These are phyloP conservation scores for Protophormia terraenovae DNA, from an alignment of 2,888 invertebrate species.

Conservation along the genomic window DNA sequence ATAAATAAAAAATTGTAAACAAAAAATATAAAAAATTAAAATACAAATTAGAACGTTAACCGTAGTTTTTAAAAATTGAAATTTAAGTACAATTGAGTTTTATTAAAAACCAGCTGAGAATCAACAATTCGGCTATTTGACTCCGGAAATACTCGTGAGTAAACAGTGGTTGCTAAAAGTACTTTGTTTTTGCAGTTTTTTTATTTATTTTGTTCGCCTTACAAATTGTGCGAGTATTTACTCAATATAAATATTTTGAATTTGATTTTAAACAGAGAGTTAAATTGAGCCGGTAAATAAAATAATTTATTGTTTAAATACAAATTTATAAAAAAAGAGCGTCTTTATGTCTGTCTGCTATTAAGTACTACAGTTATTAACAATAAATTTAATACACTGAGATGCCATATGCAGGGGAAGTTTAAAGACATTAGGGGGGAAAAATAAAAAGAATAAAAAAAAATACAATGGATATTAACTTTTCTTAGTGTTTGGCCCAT, in stretches of 20 bases:
- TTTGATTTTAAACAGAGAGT: slow-evolving; percentile 8
- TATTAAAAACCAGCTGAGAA: not conserved
- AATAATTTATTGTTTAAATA: slow-evolving; percentile 24
- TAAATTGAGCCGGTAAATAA: slow-evolving; percentile 25
- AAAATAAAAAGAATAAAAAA: too few relatives aligned
- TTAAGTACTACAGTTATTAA: slow-evolving; percentile 34
- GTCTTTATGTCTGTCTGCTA: slow-evolving; percentile 44
- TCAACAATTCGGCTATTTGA: slow-evolving; percentile 36
- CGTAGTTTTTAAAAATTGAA: not conserved
- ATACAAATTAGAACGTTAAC: slow-evolving; percentile 10
- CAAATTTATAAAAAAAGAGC: slow-evolving; percentile 44
- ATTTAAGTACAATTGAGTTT: slow-evolving; percentile 24
- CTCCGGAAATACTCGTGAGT: slow-evolving; percentile 60
- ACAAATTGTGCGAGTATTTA: slow-evolving; percentile 13
- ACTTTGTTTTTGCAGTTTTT: slow-evolving; percentile 32
- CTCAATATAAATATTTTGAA: slow-evolving; percentile 9
- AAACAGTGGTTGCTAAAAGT: not conserved
- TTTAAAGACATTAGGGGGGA: too few relatives aligned
- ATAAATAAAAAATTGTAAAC: not conserved
- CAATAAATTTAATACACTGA: not conserved
- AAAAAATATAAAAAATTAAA: slow-evolving; percentile 21
- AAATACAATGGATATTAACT: too few relatives aligned
- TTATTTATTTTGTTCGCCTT: not conserved
- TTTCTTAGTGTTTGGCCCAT: too few relatives aligned
- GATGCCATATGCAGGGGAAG: slow-evolving; percentile 22